Conservation (phyloP, 1,140 invertebrate species). For the Caenorhabditis tropicalis region DNA sequence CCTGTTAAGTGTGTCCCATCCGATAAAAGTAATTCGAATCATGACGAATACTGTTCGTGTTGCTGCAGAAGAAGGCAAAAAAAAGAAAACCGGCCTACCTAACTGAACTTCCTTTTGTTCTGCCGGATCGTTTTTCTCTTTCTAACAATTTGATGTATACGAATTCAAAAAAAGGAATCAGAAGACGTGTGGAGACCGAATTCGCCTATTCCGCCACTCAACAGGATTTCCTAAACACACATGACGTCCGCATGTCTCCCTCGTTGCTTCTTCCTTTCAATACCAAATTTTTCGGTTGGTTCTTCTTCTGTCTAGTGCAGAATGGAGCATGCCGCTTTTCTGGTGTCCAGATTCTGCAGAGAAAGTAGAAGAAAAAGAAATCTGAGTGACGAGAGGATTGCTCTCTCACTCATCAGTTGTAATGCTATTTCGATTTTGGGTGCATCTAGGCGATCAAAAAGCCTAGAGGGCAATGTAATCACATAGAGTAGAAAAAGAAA, state of each 20-base stretch:
- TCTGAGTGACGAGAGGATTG: background rate
- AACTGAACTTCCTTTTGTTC: background rate
- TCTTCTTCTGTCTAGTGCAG: conserved; percentile 10
- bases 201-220: background rate
- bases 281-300: background rate
- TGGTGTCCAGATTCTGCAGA: too few relatives aligned
- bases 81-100: background rate
- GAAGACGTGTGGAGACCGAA: background rate
- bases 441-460: background rate
- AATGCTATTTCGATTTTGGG: conserved; percentile 4
- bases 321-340: background rate
- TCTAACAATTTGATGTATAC: background rate
- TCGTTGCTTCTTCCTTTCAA: background rate
- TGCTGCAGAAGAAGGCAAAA: background rate
- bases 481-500: too few relatives aligned
- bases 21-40: conserved; percentile 33
- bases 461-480: background rate
- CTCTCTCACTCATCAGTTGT: background rate
- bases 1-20: background rate
- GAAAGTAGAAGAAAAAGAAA: too few relatives aligned
- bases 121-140: background rate
- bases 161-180: background rate
- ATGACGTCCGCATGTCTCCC: background rate
- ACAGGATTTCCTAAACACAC: conserved; percentile 36
- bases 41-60: background rate